Evolutionary conservation across 1,140 invertebrate genomes (phyloP).

Genomic region (Paramacrobiotus metropolitanus): DNA sequence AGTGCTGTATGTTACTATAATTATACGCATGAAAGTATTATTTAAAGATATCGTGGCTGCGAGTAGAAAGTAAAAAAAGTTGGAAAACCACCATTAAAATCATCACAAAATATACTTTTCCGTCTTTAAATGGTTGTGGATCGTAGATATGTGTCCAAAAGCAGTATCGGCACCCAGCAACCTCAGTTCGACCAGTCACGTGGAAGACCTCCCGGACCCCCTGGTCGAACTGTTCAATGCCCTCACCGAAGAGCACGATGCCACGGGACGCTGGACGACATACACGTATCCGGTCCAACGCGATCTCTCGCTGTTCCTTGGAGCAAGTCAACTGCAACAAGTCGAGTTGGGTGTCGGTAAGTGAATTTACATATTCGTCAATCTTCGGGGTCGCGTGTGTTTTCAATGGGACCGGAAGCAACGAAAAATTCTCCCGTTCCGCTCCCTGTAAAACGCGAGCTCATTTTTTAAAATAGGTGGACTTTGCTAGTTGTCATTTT

Average conservation of each 20-base stretch:
- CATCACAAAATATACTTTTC: no score
- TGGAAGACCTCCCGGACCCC: conserved; percentile 57
- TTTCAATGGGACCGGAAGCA: no score
- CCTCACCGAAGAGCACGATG: conserved; percentile 49
- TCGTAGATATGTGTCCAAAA: conserved; percentile 53
- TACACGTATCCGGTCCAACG: conserved; percentile 31
- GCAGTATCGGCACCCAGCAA: conserved; percentile 38
- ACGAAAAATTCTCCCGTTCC: no score
- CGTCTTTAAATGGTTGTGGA: no score
- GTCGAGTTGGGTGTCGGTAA: conserved; percentile 10
- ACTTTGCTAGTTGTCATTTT: neutral
- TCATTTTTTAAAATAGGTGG: no score
- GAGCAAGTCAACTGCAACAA: neutral
- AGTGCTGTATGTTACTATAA: no score
- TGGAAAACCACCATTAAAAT: no score
- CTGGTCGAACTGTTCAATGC: conserved; percentile 56
- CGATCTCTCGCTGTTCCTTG: conserved; percentile 7
- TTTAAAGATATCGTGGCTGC: no score
- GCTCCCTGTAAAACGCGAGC: no score
- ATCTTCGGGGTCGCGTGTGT: conserved; percentile 6
- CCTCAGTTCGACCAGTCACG: conserved; percentile 52
- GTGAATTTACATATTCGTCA: neutral
- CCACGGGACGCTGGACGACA: conserved; percentile 37
- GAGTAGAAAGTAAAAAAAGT: no score
- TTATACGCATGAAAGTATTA: no score